Evolutionary conservation across 1,140 invertebrate genomes (phyloP).

Genomic region (Melitaea cinxia): DNA sequence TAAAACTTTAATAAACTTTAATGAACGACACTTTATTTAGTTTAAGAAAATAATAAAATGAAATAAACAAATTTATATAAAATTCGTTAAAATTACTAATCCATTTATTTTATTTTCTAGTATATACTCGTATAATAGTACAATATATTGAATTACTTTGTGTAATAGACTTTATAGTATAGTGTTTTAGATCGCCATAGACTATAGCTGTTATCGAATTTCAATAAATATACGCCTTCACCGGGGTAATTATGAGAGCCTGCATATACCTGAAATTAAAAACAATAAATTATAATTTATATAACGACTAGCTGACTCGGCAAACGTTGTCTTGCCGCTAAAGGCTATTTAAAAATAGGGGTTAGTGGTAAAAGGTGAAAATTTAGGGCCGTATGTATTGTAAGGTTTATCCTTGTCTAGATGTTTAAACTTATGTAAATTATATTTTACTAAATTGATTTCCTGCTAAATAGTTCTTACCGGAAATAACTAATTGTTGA

Average conservation of each 20-base stretch:
- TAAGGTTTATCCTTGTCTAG: no score
- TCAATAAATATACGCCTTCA: constrained; percentile 97
- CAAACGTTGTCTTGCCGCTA: no score
- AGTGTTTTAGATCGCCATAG: constrained; percentile 99
- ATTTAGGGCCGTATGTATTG: no score
- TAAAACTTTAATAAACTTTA: neutral
- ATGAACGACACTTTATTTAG: neutral
- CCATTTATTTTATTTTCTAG: neutral
- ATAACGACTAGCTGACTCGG: no score
- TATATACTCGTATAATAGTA: constrained; percentile 1
- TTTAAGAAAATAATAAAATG: neutral
- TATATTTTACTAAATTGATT: no score
- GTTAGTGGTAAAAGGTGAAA: no score
- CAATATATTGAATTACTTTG: constrained; percentile 79
- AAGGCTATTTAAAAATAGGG: no score
- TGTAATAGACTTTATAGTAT: constrained; percentile 99
- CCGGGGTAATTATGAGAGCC: constrained; percentile 98
- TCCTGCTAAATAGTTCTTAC: no score
- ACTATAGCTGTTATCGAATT: constrained; percentile 99
- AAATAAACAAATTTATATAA: neutral
- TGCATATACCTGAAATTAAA: constrained; percentile 92
- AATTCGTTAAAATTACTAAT: neutral
- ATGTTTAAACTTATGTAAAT: no score
- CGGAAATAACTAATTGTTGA: no score
- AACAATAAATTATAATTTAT: neutral